Evolutionary conservation across 2,113 vertebrate genomes (phyloP).

Genomic region (Butorides virescens): DNA sequence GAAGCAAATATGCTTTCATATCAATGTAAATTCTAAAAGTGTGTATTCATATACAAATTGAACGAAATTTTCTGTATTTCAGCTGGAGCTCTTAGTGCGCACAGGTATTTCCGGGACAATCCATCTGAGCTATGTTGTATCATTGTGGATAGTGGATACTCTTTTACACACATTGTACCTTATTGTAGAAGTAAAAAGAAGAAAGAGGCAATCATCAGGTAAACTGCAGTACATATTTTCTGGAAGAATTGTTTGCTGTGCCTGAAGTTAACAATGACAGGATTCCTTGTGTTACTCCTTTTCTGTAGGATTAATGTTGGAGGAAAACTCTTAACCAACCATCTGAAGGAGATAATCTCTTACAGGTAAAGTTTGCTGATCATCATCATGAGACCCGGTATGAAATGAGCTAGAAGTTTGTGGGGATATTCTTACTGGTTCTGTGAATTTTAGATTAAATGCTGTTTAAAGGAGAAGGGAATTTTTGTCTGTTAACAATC

Average conservation of each 20-base stretch:
- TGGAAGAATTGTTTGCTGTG: neutral
- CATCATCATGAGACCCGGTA: neutral
- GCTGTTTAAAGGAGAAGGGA: neutral
- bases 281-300: conserved; percentile 19
- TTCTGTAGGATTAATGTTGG: conserved; percentile 91
- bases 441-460: neutral
- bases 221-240: neutral
- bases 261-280: neutral
- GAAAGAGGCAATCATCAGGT: conserved; percentile 96
- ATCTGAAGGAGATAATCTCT: conserved; percentile 98
- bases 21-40: neutral
- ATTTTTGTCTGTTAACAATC: neutral
- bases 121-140: conserved; percentile 90
- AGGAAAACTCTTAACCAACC: conserved; percentile 96
- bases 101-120: conserved; percentile 89
- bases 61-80: conserved; percentile 27
- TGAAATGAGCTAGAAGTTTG: neutral
- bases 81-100: conserved; percentile 92
- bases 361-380: conserved; percentile 82
- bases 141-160: conserved; percentile 96
- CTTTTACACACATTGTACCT: conserved; percentile 94
- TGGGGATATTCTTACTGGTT: neutral
- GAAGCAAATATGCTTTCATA: neutral
- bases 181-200: conserved; percentile 95
- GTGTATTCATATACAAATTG: neutral